Percentiles rank a stretch among this genome's conserved stretches.
These are phyloP conservation scores for Chrysolina haemoptera DNA, from an alignment of 2,888 invertebrate species.

Conservation along the genomic window DNA sequence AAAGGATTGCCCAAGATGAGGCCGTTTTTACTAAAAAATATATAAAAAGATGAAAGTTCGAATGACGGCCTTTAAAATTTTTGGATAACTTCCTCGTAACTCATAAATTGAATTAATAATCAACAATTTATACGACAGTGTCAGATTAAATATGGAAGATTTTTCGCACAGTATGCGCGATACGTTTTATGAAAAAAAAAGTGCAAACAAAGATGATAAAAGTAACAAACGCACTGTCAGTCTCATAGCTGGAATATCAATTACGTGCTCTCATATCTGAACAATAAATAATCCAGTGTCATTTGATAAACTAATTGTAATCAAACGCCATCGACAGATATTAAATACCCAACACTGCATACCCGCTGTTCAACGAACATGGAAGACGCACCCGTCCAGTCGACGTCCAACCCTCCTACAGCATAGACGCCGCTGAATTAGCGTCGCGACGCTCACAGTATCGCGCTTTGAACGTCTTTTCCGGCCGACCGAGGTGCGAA, in stretches of 20 bases:
- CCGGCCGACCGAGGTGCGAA: not conserved
- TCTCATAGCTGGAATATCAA: slow-evolving; percentile 9
- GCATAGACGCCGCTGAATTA: slow-evolving; percentile 25
- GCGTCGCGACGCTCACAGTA: slow-evolving; percentile 3
- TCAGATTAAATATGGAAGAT: too few relatives aligned
- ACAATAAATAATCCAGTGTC: slow-evolving; percentile 17
- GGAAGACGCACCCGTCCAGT: slow-evolving; percentile 39
- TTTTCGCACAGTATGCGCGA: not conserved
- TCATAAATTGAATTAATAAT: too few relatives aligned
- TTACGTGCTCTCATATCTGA: not conserved
- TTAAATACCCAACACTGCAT: slow-evolving; percentile 27
- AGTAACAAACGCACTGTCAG: not conserved
- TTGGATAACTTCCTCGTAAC: too few relatives aligned
- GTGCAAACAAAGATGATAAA: not conserved
- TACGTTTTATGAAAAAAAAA: not conserved
- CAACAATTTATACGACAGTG: too few relatives aligned
- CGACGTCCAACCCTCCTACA: slow-evolving; percentile 37
- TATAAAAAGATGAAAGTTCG: too few relatives aligned
- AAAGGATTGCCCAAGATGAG: too few relatives aligned
- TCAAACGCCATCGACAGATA: slow-evolving; percentile 22
- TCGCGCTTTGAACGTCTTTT: not conserved
- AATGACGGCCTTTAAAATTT: too few relatives aligned
- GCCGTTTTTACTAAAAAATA: too few relatives aligned
- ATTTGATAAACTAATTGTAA: slow-evolving; percentile 14
- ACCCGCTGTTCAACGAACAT: slow-evolving; percentile 25